Percentiles rank a stretch among this genome's conserved stretches.
Evolutionary conservation across 2,888 invertebrate species (phyloP).

Genomic region (Chorisops tibialis): DNA sequence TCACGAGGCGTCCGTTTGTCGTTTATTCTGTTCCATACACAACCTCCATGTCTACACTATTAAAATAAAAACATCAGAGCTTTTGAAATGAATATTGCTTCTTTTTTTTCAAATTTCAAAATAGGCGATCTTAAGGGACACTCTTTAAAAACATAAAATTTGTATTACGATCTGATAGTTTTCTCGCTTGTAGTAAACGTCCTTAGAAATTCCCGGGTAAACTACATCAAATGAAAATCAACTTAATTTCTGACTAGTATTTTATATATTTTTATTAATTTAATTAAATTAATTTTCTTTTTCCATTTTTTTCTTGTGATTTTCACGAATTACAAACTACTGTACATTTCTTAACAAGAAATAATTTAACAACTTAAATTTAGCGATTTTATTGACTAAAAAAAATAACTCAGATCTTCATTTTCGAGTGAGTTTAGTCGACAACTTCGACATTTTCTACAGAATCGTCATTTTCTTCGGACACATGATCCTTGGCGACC

Average conservation of each 20-base stretch:
- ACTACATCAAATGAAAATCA: too few relatives aligned
- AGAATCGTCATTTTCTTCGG: conserved; percentile 42
- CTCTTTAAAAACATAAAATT: too few relatives aligned
- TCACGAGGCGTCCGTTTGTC: too few relatives aligned
- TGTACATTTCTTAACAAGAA: conserved; percentile 23
- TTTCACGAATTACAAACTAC: background rate
- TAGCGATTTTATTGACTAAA: background rate
- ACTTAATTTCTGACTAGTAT: conserved; percentile 10
- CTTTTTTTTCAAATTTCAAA: too few relatives aligned
- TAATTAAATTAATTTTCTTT: background rate
- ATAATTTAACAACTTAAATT: conserved; percentile 20
- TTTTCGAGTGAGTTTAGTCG: conserved; percentile 38
- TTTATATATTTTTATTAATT: background rate
- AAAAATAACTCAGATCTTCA: background rate
- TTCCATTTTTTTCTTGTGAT: background rate
- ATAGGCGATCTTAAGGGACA: too few relatives aligned
- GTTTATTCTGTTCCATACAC: too few relatives aligned
- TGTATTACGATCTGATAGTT: too few relatives aligned
- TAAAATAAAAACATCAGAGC: too few relatives aligned
- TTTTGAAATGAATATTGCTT: too few relatives aligned
- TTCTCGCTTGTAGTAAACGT: too few relatives aligned
- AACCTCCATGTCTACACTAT: too few relatives aligned
- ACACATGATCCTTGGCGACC: conserved; percentile 24
- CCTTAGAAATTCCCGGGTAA: too few relatives aligned
- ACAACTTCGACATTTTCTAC: conserved; percentile 49